Base-by-base conservation (phyloP, 2,888 invertebrate genomes). In the Himalopsyche japonica region DNA sequence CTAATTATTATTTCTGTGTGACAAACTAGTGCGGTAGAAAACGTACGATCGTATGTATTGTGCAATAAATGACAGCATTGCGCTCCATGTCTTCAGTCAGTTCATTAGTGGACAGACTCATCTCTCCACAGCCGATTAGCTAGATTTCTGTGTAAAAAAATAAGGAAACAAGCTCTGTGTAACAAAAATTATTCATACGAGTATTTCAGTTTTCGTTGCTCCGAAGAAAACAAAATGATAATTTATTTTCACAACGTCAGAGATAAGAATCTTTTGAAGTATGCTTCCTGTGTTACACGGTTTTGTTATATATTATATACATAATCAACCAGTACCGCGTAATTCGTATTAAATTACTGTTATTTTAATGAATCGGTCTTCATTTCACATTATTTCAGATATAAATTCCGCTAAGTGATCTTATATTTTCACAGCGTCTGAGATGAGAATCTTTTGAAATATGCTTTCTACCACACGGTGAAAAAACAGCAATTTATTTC, bases 81-180 rank as follows among this genome's bases (percentile, higher is more conserved):
- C 24, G 57, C 57, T 57, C 8, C 24, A 10, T 43, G 15, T 84
- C 83, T 34, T 80, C 81, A 80, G 80, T 76, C 83, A 76, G 20
- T 32, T 84, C 83, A 84, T 84, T 84, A 84, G 81, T 8, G 24
- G 76, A 57, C 83, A 76, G 83, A 76, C 57, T 49, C 76, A 20
- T 84, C 83, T 37, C 80, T 84, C 83, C 48, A 24, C 83, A 76
- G 24, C 18, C 34, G 34, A 76, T 76, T 76, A 76, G 34, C 20
- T 20, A 2, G 20, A 57, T 57, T 57, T 57, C 20, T n/a, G 20
- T 57, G 57, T 57, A 57, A 57, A 57, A 57, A 57, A 57, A 3
- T 57, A 57, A 34, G 70, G 37, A 79, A 80, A 83, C 80, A 70
- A 83, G 78, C 79, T 83, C 43, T 70, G 64, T 70, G 37, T 27